Percentiles rank a stretch among this genome's conserved stretches.
These are phyloP conservation scores for Adelphocoris suturalis DNA, from an alignment of 2,888 invertebrate species.

Conservation along the genomic window DNA sequence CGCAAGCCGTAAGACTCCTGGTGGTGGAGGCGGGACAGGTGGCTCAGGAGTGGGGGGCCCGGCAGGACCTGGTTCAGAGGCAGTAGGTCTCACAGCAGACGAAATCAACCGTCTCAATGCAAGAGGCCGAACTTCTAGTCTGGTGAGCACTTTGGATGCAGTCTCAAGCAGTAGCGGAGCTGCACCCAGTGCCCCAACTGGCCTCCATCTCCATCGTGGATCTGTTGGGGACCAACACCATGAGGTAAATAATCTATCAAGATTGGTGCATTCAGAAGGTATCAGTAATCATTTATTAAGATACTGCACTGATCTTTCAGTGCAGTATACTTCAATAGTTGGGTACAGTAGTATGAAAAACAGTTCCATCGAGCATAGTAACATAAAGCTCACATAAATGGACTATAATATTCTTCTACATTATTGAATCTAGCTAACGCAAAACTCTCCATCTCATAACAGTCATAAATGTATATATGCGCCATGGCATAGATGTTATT, in stretches of 20 bases:
- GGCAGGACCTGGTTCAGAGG: slow-evolving; percentile 80
- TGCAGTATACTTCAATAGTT: too few relatives aligned
- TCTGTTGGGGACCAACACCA: slow-evolving; percentile 81
- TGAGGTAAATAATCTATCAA: slow-evolving; percentile 77
- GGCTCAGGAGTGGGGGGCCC: slow-evolving; percentile 45
- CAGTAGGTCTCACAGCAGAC: slow-evolving; percentile 92
- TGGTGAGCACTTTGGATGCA: slow-evolving; percentile 92
- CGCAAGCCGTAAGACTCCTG: slow-evolving; percentile 88
- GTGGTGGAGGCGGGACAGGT: slow-evolving; percentile 81
- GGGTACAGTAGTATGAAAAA: too few relatives aligned
- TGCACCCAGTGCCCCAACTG: slow-evolving; percentile 75
- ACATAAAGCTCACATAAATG: too few relatives aligned
- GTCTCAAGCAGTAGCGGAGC: slow-evolving; percentile 88
- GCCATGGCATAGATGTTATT: too few relatives aligned
- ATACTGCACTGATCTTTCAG: too few relatives aligned
- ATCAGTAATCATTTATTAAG: too few relatives aligned
- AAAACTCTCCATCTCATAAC: too few relatives aligned
- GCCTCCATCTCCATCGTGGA: slow-evolving; percentile 83
- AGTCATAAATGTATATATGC: too few relatives aligned
- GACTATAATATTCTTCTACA: too few relatives aligned
- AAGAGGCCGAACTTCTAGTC: slow-evolving; percentile 93
- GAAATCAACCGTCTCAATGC: slow-evolving; percentile 87
- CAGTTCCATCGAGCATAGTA: too few relatives aligned
- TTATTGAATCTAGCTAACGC: too few relatives aligned
- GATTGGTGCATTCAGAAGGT: background rate